phyloP scores from a whole-genome alignment of 2,888 invertebrate genomes.

The Tipula lateralis region DNA sequence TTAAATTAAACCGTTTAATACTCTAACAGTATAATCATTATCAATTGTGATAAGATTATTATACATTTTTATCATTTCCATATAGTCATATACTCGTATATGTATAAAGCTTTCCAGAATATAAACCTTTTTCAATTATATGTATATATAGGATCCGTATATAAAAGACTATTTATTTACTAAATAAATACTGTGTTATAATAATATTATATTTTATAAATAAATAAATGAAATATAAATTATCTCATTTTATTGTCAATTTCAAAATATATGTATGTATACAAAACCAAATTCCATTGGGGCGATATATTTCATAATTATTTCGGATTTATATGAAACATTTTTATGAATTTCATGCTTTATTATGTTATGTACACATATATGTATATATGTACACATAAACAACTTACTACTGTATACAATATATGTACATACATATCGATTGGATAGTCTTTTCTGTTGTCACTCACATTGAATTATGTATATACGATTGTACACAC shows the following conservation, averaged over 20 bases:
- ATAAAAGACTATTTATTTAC: neutral
- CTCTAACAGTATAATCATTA: neutral
- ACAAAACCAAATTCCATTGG: neutral
- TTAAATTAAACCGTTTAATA: neutral
- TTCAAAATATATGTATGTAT: neutral
- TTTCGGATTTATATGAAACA: neutral
- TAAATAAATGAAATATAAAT: neutral
- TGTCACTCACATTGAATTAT: neutral
- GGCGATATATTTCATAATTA: neutral
- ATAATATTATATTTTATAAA: neutral
- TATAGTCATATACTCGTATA: too few relatives aligned
- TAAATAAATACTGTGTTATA: neutral
- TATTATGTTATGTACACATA: neutral
- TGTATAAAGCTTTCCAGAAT: neutral
- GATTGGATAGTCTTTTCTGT: neutral
- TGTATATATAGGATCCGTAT: neutral
- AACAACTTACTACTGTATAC: neutral
- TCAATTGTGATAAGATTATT: neutral
- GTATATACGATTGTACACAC: neutral
- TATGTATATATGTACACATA: neutral
- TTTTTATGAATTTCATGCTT: neutral
- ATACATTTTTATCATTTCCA: neutral
- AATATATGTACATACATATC: neutral
- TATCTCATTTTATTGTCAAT: constrained; percentile 11
- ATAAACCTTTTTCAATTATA: neutral